These are phyloP conservation scores for Stenodema calcarata DNA, from an alignment of 2,888 invertebrate species.

Conservation along the genomic window DNA sequence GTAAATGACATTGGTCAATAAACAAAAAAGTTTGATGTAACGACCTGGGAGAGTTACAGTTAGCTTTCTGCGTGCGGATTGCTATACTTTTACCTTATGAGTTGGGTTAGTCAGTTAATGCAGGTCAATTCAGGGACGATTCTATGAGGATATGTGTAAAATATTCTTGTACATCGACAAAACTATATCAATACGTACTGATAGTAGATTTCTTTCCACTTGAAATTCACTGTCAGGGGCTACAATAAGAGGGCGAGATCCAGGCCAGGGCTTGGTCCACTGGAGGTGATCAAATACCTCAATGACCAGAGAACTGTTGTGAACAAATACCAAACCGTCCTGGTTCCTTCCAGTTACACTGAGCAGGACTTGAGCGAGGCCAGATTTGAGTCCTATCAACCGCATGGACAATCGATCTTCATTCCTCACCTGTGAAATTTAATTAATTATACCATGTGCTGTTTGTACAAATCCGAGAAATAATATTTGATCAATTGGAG, in stretches of 20 bases:
- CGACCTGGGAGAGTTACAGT: no score
- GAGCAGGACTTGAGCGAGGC: conserved; percentile 67
- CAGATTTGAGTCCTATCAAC: conserved; percentile 71
- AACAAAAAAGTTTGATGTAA: no score
- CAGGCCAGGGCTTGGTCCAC: conserved; percentile 65
- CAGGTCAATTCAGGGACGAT: no score
- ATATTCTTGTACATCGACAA: no score
- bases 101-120: no score
- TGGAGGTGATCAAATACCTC: conserved; percentile 73
- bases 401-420: conserved; percentile 73
- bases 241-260: conserved; percentile 68
- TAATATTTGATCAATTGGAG: no score
- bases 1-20: no score
- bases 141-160: no score
- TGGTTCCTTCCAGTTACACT: conserved; percentile 52
- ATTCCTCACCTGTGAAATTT: conserved; percentile 61
- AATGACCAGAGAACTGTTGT: conserved; percentile 63
- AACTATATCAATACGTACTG: not conserved
- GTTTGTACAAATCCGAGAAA: conserved; percentile 62
- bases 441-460: conserved; percentile 61
- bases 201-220: conserved; percentile 71
- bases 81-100: no score
- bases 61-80: no score
- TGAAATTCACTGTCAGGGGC: conserved; percentile 73
- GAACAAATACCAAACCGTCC: conserved; percentile 32